These are phyloP conservation scores for Ophion ventricosus DNA, from an alignment of 2,888 invertebrate genomes.

Conservation along the genomic window DNA sequence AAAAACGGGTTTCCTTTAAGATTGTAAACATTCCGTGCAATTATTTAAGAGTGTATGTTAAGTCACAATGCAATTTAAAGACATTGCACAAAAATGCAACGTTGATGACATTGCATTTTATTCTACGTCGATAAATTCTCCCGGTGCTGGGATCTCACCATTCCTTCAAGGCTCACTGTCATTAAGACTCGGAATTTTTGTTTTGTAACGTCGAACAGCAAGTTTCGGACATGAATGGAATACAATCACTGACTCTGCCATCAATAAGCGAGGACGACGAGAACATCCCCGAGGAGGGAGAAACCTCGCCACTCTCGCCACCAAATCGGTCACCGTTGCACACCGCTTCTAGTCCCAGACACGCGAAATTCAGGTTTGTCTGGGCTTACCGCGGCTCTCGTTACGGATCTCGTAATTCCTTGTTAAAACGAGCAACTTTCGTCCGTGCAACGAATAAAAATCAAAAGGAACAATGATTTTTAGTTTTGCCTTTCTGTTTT, in stretches of 20 bases:
- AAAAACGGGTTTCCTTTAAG: too few relatives aligned
- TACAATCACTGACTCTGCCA: slow-evolving; percentile 92
- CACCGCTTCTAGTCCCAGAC: slow-evolving; percentile 86
- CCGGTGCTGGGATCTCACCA: background rate
- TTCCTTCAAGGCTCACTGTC: too few relatives aligned
- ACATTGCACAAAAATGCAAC: too few relatives aligned
- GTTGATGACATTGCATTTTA: background rate
- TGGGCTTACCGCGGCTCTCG: slow-evolving; percentile 31
- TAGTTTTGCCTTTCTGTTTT: background rate
- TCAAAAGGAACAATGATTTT: background rate
- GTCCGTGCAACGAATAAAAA: background rate
- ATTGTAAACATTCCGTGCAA: too few relatives aligned
- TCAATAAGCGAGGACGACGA: slow-evolving; percentile 98
- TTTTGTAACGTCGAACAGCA: slow-evolving; percentile 81
- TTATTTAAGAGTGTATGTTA: too few relatives aligned
- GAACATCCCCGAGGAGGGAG: slow-evolving; percentile 90
- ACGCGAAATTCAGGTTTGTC: slow-evolving; percentile 86
- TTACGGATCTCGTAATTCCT: background rate
- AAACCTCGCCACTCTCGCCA: slow-evolving; percentile 87
- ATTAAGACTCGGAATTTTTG: background rate
- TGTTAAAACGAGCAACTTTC: background rate
- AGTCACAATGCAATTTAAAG: too few relatives aligned
- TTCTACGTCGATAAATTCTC: background rate
- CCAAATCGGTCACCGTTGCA: slow-evolving; percentile 86
- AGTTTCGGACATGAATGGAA: slow-evolving; percentile 90